Percentiles rank a stretch among this genome's conserved stretches.
These are phyloP conservation scores for Tachina grossa DNA, from an alignment of 2,888 invertebrate species.

Conservation along the genomic window DNA sequence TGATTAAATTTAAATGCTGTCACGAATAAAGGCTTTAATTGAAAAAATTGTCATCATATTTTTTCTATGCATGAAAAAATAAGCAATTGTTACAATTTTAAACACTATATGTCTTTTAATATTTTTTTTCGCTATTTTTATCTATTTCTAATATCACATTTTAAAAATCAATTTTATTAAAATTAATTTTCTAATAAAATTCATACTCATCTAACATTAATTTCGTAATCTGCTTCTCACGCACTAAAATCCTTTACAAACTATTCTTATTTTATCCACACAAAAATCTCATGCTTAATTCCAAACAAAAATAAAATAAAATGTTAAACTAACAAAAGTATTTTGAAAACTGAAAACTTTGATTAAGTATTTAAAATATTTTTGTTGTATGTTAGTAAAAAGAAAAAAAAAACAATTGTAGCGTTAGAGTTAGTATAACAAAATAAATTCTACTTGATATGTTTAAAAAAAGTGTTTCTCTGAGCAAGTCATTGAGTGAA, in stretches of 20 bases:
- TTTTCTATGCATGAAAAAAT: too few relatives aligned
- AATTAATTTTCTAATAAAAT: background rate
- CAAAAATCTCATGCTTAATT: constrained; percentile 26
- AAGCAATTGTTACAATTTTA: too few relatives aligned
- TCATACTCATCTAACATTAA: background rate
- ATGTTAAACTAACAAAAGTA: background rate
- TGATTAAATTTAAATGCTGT: too few relatives aligned
- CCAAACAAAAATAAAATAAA: background rate
- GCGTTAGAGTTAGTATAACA: constrained; percentile 12
- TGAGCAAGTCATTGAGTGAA: constrained; percentile 34
- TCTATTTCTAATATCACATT: too few relatives aligned
- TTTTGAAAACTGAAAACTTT: constrained; percentile 34
- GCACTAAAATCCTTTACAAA: background rate
- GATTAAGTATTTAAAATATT: constrained; percentile 14
- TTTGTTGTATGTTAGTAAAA: constrained; percentile 17
- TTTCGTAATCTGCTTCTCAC: background rate
- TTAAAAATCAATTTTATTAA: background rate
- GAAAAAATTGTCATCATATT: too few relatives aligned
- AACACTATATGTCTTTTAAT: too few relatives aligned
- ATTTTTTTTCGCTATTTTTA: too few relatives aligned
- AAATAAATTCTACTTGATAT: constrained; percentile 43
- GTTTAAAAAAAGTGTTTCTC: constrained; percentile 15
- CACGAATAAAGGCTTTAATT: too few relatives aligned
- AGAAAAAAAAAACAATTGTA: background rate
- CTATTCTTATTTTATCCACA: background rate